A percentile compares a stretch with the other conserved stretches of the same genome.
These are phyloP conservation scores for Gobionotothen gibberifrons DNA, from an alignment of 2,797 vertebrate species.

Conservation along the genomic window DNA sequence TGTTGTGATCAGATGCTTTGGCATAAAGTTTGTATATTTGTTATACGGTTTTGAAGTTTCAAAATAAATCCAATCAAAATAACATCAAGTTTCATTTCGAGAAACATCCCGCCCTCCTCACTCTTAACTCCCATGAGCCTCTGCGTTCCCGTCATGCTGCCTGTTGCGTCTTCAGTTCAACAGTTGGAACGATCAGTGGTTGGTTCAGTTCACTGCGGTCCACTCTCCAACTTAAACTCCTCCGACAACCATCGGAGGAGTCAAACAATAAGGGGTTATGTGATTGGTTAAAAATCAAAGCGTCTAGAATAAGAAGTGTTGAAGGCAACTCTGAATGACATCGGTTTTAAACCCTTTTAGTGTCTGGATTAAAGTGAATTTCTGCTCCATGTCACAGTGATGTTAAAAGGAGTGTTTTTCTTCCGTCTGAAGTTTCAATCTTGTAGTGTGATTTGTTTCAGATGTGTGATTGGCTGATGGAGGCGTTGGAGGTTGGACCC, in stretches of 20 bases:
- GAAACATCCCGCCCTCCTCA: not conserved
- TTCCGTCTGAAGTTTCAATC: not conserved
- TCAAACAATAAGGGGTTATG: not conserved
- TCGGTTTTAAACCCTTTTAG: slow-evolving; percentile 26
- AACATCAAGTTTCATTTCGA: not conserved
- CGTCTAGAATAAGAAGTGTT: not conserved
- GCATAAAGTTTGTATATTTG: not conserved
- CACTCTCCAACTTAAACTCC: slow-evolving; percentile 26
- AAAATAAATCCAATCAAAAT: not conserved
- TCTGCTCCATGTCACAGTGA: not conserved
- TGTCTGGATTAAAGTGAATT: slow-evolving; percentile 29
- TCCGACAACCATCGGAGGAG: not conserved
- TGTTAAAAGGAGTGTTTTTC: not conserved
- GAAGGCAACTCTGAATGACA: not conserved
- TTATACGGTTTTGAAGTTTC: not conserved
- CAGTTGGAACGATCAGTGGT: slow-evolving; percentile 78
- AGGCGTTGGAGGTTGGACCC: slow-evolving; percentile 20
- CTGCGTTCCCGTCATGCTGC: slow-evolving; percentile 26
- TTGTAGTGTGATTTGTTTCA: slow-evolving; percentile 45
- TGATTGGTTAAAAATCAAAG: slow-evolving; percentile 1
- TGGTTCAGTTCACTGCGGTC: slow-evolving; percentile 64
- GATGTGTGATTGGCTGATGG: slow-evolving; percentile 33
- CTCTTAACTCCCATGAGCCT: slow-evolving; percentile 33
- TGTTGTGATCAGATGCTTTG: not conserved
- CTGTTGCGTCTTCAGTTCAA: slow-evolving; percentile 33